Percentiles rank a stretch among this genome's conserved stretches.
These are phyloP conservation scores for Rhyacophila brunnea DNA, from an alignment of 1,140 invertebrate genomes.

Conservation along the genomic window DNA sequence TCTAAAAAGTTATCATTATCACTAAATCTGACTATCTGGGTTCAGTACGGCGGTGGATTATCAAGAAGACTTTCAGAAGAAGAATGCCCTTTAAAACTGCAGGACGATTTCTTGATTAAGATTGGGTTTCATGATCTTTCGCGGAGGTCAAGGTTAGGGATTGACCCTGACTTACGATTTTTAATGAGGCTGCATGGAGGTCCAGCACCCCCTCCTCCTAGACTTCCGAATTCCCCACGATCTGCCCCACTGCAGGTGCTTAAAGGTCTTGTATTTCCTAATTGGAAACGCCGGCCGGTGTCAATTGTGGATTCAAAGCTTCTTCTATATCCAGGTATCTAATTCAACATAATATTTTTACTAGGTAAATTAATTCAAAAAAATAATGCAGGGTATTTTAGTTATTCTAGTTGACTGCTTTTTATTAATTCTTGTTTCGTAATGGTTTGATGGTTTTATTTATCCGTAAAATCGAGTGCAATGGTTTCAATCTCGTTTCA, in stretches of 20 bases:
- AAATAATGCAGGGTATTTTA: too few relatives aligned
- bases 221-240: constrained; percentile 48
- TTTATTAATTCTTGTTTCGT: too few relatives aligned
- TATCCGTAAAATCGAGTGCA: too few relatives aligned
- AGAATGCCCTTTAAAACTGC: constrained; percentile 60
- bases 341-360: too few relatives aligned
- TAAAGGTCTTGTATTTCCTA: constrained; percentile 68
- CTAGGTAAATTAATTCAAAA: too few relatives aligned
- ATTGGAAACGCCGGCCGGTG: constrained; percentile 62
- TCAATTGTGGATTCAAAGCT: constrained; percentile 62
- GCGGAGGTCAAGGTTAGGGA: constrained; percentile 59
- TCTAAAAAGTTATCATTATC: constrained; percentile 59
- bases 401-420: too few relatives aligned
- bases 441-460: too few relatives aligned
- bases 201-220: constrained; percentile 45
- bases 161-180: constrained; percentile 64
- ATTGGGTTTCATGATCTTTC: constrained; percentile 60
- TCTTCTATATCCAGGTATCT: constrained; percentile 58
- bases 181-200: constrained; percentile 62
- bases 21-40: constrained; percentile 60
- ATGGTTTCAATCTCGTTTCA: too few relatives aligned
- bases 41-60: constrained; percentile 62
- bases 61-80: constrained; percentile 55
- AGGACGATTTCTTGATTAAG: constrained; percentile 61
- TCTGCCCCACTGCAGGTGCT: constrained; percentile 62